A percentile compares a stretch with the other conserved stretches of the same genome.
Evolutionary conservation across 1,140 invertebrate genomes (phyloP).

Genomic region (Drosophila azteca): DNA sequence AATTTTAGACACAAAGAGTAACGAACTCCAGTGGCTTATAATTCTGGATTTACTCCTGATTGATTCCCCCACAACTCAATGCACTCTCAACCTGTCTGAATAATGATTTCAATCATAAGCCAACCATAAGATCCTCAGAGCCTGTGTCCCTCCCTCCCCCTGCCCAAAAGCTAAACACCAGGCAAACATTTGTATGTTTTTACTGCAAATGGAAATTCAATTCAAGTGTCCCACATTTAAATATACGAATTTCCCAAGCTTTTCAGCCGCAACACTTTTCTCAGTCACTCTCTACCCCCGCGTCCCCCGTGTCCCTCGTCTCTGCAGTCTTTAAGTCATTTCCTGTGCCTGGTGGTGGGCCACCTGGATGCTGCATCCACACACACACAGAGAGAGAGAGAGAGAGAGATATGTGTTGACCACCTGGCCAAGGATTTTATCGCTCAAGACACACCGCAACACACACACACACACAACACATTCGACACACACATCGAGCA

Average conservation of each 20-base stretch:
- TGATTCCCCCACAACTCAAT: neutral
- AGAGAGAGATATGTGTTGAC: constrained; percentile 34
- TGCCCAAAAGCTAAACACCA: neutral
- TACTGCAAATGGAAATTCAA: neutral
- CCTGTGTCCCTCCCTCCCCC: too few species aligned
- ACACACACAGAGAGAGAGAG: constrained; percentile 3
- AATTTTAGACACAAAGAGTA: too few species aligned
- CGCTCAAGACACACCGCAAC: constrained; percentile 2
- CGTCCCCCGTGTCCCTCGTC: neutral
- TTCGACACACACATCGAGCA: too few species aligned
- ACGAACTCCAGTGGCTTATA: too few species aligned
- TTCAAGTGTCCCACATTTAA: constrained; percentile 28
- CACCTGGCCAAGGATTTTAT: constrained; percentile 54
- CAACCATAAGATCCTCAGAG: neutral
- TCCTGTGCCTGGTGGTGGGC: constrained; percentile 25
- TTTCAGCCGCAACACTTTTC: constrained; percentile 11
- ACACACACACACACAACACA: constrained; percentile 37
- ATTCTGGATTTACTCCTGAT: neutral
- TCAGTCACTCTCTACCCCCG: neutral
- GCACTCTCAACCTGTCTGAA: too few species aligned
- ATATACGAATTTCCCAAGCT: constrained; percentile 30
- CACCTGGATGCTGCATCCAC: constrained; percentile 41
- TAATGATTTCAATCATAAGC: neutral
- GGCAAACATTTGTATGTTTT: neutral
- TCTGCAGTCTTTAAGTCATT: neutral